A percentile compares a stretch with the other conserved stretches of the same genome.
These are phyloP conservation scores for Thoracochromis brauschi DNA, from an alignment of 2,113 vertebrate species.

Conservation along the genomic window DNA sequence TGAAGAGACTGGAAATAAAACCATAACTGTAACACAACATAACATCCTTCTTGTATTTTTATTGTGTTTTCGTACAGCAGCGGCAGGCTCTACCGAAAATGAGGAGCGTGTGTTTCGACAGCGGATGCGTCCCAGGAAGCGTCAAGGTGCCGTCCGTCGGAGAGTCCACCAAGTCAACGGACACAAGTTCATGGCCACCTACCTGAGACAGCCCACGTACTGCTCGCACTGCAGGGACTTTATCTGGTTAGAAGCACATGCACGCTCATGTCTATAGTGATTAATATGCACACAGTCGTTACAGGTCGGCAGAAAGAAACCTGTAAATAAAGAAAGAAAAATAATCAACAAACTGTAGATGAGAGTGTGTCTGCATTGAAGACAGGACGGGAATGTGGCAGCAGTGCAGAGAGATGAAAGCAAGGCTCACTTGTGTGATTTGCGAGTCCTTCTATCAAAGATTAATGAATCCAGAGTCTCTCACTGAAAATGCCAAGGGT, in stretches of 20 bases:
- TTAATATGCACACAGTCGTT: rapidly evolving
- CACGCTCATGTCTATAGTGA: neutral
- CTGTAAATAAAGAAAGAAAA: neutral
- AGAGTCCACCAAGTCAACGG: constrained; percentile 97
- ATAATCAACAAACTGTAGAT: neutral
- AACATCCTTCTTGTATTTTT: neutral
- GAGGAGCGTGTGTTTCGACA: constrained; percentile 95
- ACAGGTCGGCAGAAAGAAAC: neutral
- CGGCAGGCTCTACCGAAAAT: constrained; percentile 81
- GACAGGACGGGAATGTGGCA: neutral
- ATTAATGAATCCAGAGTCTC: neutral
- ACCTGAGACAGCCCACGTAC: constrained; percentile 95
- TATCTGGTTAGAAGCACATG: constrained; percentile 80
- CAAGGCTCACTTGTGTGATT: neutral
- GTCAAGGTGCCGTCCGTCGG: constrained; percentile 92
- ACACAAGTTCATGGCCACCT: constrained; percentile 99
- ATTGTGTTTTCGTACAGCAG: neutral
- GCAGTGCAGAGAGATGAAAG: neutral
- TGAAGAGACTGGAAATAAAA: neutral
- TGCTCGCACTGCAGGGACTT: constrained; percentile 98
- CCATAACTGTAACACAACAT: neutral
- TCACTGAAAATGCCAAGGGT: neutral
- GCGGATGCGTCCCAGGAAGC: constrained; percentile 88
- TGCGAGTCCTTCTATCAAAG: neutral
- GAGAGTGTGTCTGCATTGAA: neutral